phyloP scores from a whole-genome alignment of 2,797 vertebrate genomes.

The Chanos chanos region DNA sequence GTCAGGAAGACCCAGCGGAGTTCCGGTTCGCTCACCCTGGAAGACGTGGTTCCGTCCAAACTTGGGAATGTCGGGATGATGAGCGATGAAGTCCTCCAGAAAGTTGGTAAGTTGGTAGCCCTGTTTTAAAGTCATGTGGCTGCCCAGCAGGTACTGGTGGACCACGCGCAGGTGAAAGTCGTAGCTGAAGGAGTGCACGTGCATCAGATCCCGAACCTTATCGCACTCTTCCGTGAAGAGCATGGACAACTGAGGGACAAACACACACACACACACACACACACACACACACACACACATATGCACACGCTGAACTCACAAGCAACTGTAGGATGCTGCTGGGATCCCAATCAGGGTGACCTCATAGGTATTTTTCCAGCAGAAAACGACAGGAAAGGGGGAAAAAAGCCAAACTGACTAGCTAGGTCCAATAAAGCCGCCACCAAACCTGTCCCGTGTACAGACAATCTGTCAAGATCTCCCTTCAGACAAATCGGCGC shows the following conservation, averaged over 20 bases:
- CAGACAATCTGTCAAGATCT: too few relatives aligned
- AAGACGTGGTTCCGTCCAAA: constrained; percentile 95
- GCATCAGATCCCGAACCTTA: constrained; percentile 96
- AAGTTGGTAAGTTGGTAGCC: constrained; percentile 95
- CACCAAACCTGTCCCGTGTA: too few relatives aligned
- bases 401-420: background rate
- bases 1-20: background rate
- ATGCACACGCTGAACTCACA: background rate
- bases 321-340: background rate
- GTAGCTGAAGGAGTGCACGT: constrained; percentile 97
- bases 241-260: constrained; percentile 85
- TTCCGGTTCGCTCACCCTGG: constrained; percentile 72
- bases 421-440: too few relatives aligned
- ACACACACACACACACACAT: constrained; percentile 21
- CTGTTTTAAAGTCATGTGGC: constrained; percentile 89
- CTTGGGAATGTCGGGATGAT: constrained; percentile 93
- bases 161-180: constrained; percentile 96
- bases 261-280: constrained; percentile 13
- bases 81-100: constrained; percentile 91
- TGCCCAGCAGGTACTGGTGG: constrained; percentile 91
- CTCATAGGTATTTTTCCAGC: too few relatives aligned
- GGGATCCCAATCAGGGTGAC: background rate
- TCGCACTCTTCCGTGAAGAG: constrained; percentile 98
- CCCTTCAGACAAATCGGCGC: too few relatives aligned
- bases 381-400: background rate